These are phyloP conservation scores for Pristionchus maxplancki DNA, from an alignment of 2,888 invertebrate species.

Conservation along the genomic window DNA sequence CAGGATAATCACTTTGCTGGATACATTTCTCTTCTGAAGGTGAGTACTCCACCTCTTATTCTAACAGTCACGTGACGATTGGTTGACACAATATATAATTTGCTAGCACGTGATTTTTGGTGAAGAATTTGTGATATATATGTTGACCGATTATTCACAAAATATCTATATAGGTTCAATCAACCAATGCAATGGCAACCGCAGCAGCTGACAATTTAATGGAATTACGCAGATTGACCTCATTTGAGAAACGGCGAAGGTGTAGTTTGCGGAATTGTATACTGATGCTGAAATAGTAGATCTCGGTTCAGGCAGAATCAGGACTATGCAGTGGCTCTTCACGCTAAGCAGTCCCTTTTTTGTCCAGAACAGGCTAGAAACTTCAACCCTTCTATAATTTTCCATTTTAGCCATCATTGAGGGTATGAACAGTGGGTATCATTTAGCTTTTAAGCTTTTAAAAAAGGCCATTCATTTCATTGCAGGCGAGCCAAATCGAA, in stretches of 20 bases:
- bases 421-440: too few relatives aligned
- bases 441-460: not conserved
- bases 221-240: not conserved
- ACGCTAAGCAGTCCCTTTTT: conserved; percentile 48
- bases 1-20: conserved; percentile 40
- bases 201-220: not conserved
- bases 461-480: not conserved
- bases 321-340: conserved; percentile 40
- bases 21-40: not conserved
- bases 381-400: too few relatives aligned
- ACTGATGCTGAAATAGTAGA: not conserved
- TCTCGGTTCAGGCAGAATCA: conserved; percentile 33
- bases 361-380: conserved; percentile 42
- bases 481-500: conserved; percentile 50
- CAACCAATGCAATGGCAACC: not conserved
- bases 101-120: too few relatives aligned
- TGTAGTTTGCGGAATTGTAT: not conserved
- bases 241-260: conserved; percentile 47
- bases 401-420: too few relatives aligned
- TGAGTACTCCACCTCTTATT: not conserved
- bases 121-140: too few relatives aligned
- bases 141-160: too few relatives aligned
- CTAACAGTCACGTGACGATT: too few relatives aligned
- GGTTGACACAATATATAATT: too few relatives aligned
- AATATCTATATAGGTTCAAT: not conserved